Base-by-base conservation (phyloP, 1,140 invertebrate species). In the Aphidius gifuensis region DNA sequence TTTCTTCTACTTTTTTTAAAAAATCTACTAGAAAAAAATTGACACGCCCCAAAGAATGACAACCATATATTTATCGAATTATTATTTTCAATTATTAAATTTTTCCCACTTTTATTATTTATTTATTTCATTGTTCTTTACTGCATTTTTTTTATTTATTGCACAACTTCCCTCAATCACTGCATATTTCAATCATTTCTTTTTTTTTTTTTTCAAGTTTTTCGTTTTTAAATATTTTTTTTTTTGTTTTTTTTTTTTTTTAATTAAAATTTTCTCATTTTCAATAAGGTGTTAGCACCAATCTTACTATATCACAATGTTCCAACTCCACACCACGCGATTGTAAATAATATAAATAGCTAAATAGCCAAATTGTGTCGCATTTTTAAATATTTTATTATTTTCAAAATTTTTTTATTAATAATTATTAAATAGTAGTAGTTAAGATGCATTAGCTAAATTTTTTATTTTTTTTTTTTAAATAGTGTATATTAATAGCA, bases 231-330 rank as follows among this genome's bases (percentile, higher is more conserved):
- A 71, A 76, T 66, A 71, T 62, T 63, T 64, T 59, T 62, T 59
- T 58, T 3, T 40, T 56, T 42, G 21, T 64, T 69, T 65, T 57
- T 61, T 54, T 65, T 44, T n/a, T 51, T 49, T 58, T 68, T 70
- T 66, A 57, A 71, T 78, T 77, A 79, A 80, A 80, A 77, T 79
- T 71, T 74, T 80, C 68, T 79, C 75, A 81, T 79, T 79, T 78
- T 81, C 75, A 80, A 79, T 79, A 81, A 79, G 78, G 79, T 81
- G 78, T 81, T 81, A 81, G 79, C 79, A 81, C 79, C 79, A 81
- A 81, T 81, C 78, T 81, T 32, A 81, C 80, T 79, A 80, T 81
- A 81, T 81, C 79, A 81, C 79, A 81, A 80, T 81, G 77, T 81
- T 81, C 75, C 77, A 32, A 81, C 79, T 79, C 76, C 79, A 81